Evolutionary conservation across 2,888 invertebrate genomes (phyloP).

Genomic region (Pemphredon lugubris): DNA sequence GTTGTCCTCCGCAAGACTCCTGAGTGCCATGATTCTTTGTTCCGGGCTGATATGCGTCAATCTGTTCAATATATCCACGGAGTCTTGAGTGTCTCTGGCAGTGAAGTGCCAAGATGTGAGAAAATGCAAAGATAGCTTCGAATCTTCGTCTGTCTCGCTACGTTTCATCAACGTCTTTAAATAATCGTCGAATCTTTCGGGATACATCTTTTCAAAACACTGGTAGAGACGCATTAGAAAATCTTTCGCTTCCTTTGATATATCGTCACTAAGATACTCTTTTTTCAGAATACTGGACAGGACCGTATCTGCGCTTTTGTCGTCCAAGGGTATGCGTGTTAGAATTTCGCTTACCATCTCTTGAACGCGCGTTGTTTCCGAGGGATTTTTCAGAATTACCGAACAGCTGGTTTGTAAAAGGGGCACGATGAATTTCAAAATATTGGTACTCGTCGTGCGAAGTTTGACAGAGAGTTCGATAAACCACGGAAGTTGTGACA

Average conservation of each 20-base stretch:
- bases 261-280: constrained; percentile 36
- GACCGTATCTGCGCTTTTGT: constrained; percentile 79
- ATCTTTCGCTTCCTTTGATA: constrained; percentile 39
- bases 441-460: constrained; percentile 83
- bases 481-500: constrained; percentile 82
- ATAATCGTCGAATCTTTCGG: constrained; percentile 87
- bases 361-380: constrained; percentile 80
- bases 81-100: constrained; percentile 67
- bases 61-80: constrained; percentile 70
- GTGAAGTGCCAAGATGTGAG: constrained; percentile 75
- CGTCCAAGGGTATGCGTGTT: constrained; percentile 84
- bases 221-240: constrained; percentile 70
- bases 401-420: constrained; percentile 83
- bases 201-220: constrained; percentile 86
- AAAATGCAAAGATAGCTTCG: constrained; percentile 68
- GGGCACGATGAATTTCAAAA: constrained; percentile 83
- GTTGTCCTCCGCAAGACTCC: constrained; percentile 83
- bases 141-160: constrained; percentile 54
- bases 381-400: constrained; percentile 82
- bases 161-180: constrained; percentile 83
- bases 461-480: constrained; percentile 82
- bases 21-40: constrained; percentile 86
- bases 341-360: constrained; percentile 84
- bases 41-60: constrained; percentile 87
- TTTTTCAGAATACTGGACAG: constrained; percentile 65